Percentiles rank a stretch among this genome's conserved stretches.
Evolutionary conservation across 1,140 invertebrate species (phyloP).

Genomic region (Sinonovacula constricta): DNA sequence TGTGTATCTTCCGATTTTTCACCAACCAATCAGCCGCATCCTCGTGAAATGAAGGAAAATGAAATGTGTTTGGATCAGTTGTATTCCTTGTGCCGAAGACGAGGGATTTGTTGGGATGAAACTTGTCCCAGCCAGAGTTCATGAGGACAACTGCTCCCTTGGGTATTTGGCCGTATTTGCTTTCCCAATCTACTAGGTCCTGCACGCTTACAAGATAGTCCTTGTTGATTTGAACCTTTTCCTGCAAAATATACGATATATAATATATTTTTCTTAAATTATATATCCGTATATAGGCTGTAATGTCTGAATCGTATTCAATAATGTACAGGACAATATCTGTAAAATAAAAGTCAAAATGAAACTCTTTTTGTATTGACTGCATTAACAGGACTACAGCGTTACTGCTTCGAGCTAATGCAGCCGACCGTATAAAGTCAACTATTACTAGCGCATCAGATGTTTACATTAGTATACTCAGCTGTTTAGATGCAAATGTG

Average conservation of each 20-base stretch:
- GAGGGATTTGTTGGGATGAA: conserved; percentile 59
- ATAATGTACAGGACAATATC: too few relatives aligned
- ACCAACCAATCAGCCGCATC: conserved; percentile 62
- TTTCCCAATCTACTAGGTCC: conserved; percentile 66
- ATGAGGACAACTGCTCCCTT: conserved; percentile 63
- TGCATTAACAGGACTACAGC: too few relatives aligned
- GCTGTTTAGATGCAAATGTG: too few relatives aligned
- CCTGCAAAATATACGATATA: conserved; percentile 14
- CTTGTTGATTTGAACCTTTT: conserved; percentile 53
- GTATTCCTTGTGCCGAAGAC: conserved; percentile 55
- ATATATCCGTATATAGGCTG: too few relatives aligned
- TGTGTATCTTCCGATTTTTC: conserved; percentile 53
- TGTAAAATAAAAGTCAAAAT: too few relatives aligned
- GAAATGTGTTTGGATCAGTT: conserved; percentile 54
- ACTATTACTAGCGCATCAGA: too few relatives aligned
- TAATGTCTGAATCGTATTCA: too few relatives aligned
- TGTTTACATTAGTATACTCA: too few relatives aligned
- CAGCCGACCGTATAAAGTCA: too few relatives aligned
- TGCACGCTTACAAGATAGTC: conserved; percentile 56
- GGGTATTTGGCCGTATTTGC: conserved; percentile 59
- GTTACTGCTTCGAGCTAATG: too few relatives aligned
- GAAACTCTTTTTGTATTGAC: too few relatives aligned
- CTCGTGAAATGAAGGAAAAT: conserved; percentile 64
- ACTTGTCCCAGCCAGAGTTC: conserved; percentile 66
- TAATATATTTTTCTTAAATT: too few relatives aligned